Percentiles rank a stretch among this genome's conserved stretches.
phyloP scores from a whole-genome alignment of 2,113 vertebrate species.

The Dicrurus megarhynchus region DNA sequence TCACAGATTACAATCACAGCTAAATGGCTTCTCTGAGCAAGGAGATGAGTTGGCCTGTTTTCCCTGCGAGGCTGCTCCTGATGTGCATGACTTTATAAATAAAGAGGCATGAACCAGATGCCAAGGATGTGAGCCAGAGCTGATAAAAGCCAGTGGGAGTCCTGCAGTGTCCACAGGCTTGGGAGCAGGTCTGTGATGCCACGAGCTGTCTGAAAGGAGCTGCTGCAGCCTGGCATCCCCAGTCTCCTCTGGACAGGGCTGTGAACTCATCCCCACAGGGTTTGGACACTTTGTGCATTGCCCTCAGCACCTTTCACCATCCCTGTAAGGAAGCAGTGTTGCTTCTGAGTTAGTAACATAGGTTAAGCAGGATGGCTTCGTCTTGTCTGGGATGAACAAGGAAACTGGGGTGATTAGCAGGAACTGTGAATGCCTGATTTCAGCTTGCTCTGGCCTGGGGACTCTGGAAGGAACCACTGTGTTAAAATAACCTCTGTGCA shows the following conservation, averaged over 20 bases:
- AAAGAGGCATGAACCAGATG: not conserved
- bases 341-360: not conserved
- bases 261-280: not conserved
- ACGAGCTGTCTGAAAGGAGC: not conserved
- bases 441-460: not conserved
- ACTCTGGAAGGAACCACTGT: not conserved
- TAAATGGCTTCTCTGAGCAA: conserved; percentile 25
- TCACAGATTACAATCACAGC: conserved; percentile 7
- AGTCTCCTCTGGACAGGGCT: accelerated
- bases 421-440: not conserved
- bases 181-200: not conserved
- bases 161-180: not conserved
- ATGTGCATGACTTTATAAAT: not conserved
- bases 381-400: not conserved
- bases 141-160: conserved; percentile 15
- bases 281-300: not conserved
- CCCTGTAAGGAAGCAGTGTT: not conserved
- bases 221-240: not conserved
- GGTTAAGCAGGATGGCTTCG: not conserved
- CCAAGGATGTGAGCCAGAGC: conserved; percentile 21
- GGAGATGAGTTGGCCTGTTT: conserved; percentile 27
- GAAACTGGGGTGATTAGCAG: not conserved
- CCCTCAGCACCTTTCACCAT: not conserved
- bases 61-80: conserved; percentile 29
- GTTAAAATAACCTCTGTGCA: not conserved